phyloP scores from a whole-genome alignment of 2,113 vertebrate genomes.

The Leucopsar rothschildi region DNA sequence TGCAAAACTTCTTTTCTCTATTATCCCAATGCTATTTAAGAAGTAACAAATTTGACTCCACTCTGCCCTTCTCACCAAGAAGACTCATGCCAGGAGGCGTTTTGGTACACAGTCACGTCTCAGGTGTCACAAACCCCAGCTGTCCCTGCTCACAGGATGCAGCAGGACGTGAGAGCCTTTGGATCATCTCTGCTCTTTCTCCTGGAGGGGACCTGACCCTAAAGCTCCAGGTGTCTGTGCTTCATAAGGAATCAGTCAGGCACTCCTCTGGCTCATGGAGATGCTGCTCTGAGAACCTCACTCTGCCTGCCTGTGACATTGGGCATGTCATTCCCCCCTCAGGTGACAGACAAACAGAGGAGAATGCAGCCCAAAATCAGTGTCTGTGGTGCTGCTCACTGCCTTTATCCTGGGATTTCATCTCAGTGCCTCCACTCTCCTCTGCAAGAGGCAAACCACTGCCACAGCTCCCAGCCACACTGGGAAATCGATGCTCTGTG shows the following conservation, averaged over 20 bases:
- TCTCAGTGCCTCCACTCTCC: background rate
- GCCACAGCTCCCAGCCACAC: background rate
- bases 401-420: background rate
- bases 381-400: background rate
- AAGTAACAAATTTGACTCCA: background rate
- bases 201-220: background rate
- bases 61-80: background rate
- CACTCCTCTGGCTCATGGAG: rapidly evolving
- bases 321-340: background rate
- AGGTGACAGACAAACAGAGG: background rate
- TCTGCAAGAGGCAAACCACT: background rate
- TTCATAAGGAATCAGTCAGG: background rate
- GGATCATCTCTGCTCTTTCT: background rate
- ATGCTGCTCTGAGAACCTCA: background rate
- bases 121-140: background rate
- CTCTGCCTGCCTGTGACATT: background rate
- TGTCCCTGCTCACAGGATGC: background rate
- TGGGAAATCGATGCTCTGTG: background rate
- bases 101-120: background rate
- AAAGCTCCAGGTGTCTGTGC: background rate
- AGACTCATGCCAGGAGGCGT: background rate
- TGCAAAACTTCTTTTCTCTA: background rate
- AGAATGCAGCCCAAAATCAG: background rate
- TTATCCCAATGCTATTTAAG: background rate
- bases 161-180: background rate